Percentiles rank a stretch among this genome's conserved stretches.
These are phyloP conservation scores for Metopia argyrocephala DNA, from an alignment of 2,888 invertebrate genomes.

Conservation along the genomic window DNA sequence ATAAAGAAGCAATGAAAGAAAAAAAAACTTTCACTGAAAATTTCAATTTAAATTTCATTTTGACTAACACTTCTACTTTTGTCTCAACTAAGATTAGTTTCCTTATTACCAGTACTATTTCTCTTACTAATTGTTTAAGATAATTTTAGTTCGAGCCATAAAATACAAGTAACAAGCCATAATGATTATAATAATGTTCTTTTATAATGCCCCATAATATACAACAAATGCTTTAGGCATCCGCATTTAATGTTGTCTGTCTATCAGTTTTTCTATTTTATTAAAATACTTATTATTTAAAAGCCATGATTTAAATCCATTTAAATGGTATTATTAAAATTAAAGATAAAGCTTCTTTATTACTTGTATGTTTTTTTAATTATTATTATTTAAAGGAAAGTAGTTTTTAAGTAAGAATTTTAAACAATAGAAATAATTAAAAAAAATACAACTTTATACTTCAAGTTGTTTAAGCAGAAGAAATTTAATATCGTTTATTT, in stretches of 20 bases:
- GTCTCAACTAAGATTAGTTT: too few species aligned
- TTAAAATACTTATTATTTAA: not conserved
- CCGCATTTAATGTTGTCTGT: not conserved
- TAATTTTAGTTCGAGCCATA: not conserved
- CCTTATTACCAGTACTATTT: too few species aligned
- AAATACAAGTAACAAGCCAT: not conserved
- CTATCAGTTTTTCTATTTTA: not conserved
- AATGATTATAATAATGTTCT: not conserved
- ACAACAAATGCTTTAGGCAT: not conserved
- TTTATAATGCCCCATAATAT: not conserved
- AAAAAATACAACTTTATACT: too few species aligned
- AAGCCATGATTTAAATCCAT: not conserved
- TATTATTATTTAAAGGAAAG: too few species aligned
- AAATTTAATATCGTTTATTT: too few species aligned
- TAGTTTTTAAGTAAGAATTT: too few species aligned
- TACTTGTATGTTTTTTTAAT: too few species aligned
- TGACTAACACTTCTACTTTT: slow-evolving; percentile 52
- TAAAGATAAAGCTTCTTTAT: too few species aligned
- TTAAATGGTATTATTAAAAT: too few species aligned
- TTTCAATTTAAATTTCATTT: slow-evolving; percentile 54
- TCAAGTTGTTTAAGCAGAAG: too few species aligned
- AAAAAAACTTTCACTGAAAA: slow-evolving; percentile 58
- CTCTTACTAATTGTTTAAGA: not conserved
- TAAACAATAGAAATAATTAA: too few species aligned
- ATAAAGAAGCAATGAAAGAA: slow-evolving; percentile 5